Percentiles rank a stretch among this genome's conserved stretches.
phyloP scores from a whole-genome alignment of 2,888 invertebrate species.

The Phaedon cochleariae region DNA sequence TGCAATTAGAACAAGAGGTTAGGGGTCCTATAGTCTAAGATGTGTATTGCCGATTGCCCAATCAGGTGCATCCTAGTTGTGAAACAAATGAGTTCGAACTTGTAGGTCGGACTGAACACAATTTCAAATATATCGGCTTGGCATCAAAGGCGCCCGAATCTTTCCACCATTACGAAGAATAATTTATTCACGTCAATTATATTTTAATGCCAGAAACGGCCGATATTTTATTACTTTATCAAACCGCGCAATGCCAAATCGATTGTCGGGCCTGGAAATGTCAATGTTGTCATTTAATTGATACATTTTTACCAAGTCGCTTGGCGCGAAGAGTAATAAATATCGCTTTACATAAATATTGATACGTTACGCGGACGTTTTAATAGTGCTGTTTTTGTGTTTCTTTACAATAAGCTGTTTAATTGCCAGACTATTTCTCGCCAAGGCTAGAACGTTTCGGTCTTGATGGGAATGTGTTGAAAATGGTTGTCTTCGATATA shows the following conservation, averaged over 20 bases:
- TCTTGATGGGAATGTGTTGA: constrained; percentile 17
- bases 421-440: constrained; percentile 32
- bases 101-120: too few relatives aligned
- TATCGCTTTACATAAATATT: constrained; percentile 34
- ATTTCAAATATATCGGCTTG: too few relatives aligned
- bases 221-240: constrained; percentile 37
- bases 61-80: too few relatives aligned
- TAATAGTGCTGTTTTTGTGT: constrained; percentile 29
- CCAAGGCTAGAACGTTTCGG: constrained; percentile 16
- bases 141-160: neutral
- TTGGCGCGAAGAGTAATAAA: constrained; percentile 18
- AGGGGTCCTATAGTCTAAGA: too few relatives aligned
- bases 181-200: constrained; percentile 39
- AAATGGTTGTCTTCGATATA: constrained; percentile 23
- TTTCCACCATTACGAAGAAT: constrained; percentile 1
- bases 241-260: constrained; percentile 34
- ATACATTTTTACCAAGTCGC: neutral
- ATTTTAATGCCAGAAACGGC: constrained; percentile 34
- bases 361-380: constrained; percentile 34
- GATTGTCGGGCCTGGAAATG: constrained; percentile 33
- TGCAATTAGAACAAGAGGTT: too few relatives aligned
- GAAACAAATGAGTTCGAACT: too few relatives aligned
- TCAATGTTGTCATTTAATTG: constrained; percentile 29
- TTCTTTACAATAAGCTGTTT: constrained; percentile 27
- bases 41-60: too few relatives aligned